These are phyloP conservation scores for Cyphomyrus discorhynchus DNA, from an alignment of 2,113 vertebrate genomes.

Conservation along the genomic window DNA sequence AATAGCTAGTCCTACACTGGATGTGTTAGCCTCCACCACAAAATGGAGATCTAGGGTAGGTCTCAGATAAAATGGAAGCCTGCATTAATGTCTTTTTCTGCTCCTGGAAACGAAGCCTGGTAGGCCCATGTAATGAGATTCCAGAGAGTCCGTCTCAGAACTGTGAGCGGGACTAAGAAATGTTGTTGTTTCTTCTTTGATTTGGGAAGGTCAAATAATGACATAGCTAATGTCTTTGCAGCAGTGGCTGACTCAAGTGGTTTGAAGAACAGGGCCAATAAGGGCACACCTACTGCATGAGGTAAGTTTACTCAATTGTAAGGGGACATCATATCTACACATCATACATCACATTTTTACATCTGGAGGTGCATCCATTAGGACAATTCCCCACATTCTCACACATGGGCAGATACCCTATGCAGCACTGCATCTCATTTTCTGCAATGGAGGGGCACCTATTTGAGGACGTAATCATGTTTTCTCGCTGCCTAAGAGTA, in stretches of 20 bases:
- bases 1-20: too few species aligned
- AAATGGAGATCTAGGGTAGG: too few species aligned
- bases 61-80: too few species aligned
- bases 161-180: too few species aligned
- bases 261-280: neutral
- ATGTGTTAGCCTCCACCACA: too few species aligned
- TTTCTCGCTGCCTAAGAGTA: neutral
- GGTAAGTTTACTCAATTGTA: neutral
- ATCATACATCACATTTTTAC: neutral
- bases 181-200: too few species aligned
- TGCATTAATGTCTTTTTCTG: too few species aligned
- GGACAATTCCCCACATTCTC: neutral
- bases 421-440: neutral
- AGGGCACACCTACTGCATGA: neutral
- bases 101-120: too few species aligned
- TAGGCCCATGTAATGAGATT: too few species aligned
- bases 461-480: neutral
- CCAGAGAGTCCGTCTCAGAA: too few species aligned
- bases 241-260: neutral
- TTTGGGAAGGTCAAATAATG: neutral
- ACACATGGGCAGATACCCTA: neutral
- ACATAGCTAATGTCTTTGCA: neutral
- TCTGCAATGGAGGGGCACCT: neutral
- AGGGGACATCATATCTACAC: neutral
- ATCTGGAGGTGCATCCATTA: neutral